Base-by-base conservation (phyloP, 2,888 invertebrate species). In the Clanis bilineata region DNA sequence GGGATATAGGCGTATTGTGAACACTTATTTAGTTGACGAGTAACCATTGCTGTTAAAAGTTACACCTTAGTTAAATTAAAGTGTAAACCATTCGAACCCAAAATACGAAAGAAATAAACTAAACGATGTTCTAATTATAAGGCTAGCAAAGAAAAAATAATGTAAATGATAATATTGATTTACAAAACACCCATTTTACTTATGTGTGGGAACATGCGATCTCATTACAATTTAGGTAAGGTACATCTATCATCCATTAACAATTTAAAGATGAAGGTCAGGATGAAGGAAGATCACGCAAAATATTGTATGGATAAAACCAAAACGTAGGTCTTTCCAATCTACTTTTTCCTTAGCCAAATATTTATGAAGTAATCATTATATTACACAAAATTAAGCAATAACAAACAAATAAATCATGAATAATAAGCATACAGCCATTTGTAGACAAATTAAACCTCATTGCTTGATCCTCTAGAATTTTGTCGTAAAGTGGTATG, bases 401-500 rank as follows among this genome's bases (percentile, higher is more conserved):
- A 59, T 56, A 60, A 44, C 15, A 54, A 43, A 43, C 64, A 65
- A 65, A 62, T 39, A 43, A 58, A 62, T 63, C 56, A 43, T 25
- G 58, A 73, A 73, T 71, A 80, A 79, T 57, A 82, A 84, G 83
- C 84, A 73, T 82, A 82, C 81, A 73, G 73, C 63, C 64, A 32
- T 9, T 51, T 39, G 39, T 39, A 28, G 25, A 51, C n/a, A 51
- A 39, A 10, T 58, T 60, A 63, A 83, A 95, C 95, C 95, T 94
- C 90, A 94, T 93, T 76, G 95, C 95, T 82, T 95, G 95, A 64
- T 95, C 95, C 65, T 94, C 94, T 72, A 95, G 86, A 64, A 96
- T 94, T 88, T 95, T 95, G 73, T 96, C 94, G 71, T 95, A 96
- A 15, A 96, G 88, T 0, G 95, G 95, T 62, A 96, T 94, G 70